Conservation (phyloP, 2,888 invertebrate species). For the Alentia gelatinosa region DNA sequence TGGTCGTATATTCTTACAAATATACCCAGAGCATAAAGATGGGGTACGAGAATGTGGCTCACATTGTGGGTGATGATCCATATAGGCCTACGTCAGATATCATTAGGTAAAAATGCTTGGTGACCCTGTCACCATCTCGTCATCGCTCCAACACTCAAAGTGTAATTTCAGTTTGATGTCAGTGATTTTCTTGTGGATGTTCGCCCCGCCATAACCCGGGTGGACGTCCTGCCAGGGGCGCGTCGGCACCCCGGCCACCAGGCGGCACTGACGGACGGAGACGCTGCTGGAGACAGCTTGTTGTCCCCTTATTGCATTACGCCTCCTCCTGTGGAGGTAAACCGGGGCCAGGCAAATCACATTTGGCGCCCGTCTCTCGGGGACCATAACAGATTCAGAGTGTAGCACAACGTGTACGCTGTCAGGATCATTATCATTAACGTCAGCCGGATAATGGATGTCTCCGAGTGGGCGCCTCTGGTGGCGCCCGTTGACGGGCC, state of each 20-base stretch:
- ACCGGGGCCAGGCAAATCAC: constrained; percentile 1
- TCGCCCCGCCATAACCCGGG: too few relatives aligned
- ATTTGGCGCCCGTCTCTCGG: constrained; percentile 34
- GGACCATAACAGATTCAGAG: constrained; percentile 33
- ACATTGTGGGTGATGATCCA: too few relatives aligned
- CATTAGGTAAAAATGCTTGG: too few relatives aligned
- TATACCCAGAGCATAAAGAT: too few relatives aligned
- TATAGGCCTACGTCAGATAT: too few relatives aligned
- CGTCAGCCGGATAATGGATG: constrained; percentile 49
- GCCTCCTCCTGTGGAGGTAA: neutral
- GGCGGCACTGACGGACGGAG: neutral
- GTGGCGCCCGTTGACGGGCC: neutral
- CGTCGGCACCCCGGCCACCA: neutral
- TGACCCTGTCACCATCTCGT: too few relatives aligned
- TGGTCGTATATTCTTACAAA: too few relatives aligned
- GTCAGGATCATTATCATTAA: constrained; percentile 54
- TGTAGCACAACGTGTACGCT: constrained; percentile 49
- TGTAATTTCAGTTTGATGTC: too few relatives aligned
- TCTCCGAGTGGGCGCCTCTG: neutral
- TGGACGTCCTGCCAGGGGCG: neutral
- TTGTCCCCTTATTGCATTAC: constrained; percentile 41
- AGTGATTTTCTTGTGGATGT: too few relatives aligned
- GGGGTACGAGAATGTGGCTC: too few relatives aligned
- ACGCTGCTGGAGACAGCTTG: constrained; percentile 35
- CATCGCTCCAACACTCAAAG: too few relatives aligned